Evolutionary conservation across 2,888 invertebrate genomes (phyloP).

Genomic region (Doris montereyensis): DNA sequence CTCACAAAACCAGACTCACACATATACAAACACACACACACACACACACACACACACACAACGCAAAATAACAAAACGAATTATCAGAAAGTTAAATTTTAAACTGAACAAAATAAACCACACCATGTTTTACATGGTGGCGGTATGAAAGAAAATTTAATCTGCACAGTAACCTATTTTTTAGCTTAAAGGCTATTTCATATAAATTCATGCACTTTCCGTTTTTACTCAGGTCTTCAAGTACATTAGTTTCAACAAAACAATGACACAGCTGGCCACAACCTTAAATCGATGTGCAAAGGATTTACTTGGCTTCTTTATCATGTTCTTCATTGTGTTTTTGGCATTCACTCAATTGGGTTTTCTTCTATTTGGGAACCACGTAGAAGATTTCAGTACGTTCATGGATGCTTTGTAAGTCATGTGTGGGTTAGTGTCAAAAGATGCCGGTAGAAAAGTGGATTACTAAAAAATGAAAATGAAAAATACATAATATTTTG

Average conservation of each 20-base stretch:
- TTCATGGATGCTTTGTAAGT: constrained; percentile 69
- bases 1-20: too few species aligned
- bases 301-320: constrained; percentile 82
- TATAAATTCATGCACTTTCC: too few species aligned
- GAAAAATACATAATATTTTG: too few species aligned
- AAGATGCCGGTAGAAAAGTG: not conserved
- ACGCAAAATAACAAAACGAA: too few species aligned
- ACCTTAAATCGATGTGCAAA: constrained; percentile 81
- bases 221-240: constrained; percentile 78
- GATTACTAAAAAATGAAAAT: not conserved
- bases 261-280: constrained; percentile 82
- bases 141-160: too few species aligned
- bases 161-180: too few species aligned
- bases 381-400: constrained; percentile 79
- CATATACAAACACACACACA: too few species aligned
- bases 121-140: too few species aligned
- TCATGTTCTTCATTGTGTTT: constrained; percentile 86
- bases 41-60: too few species aligned
- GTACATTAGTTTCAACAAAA: constrained; percentile 83
- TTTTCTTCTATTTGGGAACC: constrained; percentile 81
- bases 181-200: too few species aligned
- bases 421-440: not conserved
- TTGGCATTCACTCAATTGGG: constrained; percentile 84
- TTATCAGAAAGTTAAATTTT: too few species aligned
- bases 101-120: too few species aligned